Base-by-base conservation (phyloP, 2,888 invertebrate species). In the Nomada ruficornis region DNA sequence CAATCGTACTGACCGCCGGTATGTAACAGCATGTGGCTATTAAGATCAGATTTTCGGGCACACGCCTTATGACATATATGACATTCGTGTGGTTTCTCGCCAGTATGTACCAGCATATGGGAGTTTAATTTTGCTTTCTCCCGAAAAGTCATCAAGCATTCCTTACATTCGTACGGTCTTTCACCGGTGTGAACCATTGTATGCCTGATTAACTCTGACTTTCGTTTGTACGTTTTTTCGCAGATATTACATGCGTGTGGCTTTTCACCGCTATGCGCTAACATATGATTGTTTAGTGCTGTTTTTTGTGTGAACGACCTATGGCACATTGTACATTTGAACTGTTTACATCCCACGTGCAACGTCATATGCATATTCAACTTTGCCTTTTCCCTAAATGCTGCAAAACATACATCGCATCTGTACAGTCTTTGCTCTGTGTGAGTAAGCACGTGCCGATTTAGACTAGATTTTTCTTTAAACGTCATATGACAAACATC, bases 1-100 rank as follows among this genome's bases (percentile, higher is more conserved):
- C 93, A 93, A 42, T 93, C 93, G 60, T 93, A 93, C 47, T 93
- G 93, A 0, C 93, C 93, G 2, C 93, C 93, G 7, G 93, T 93
- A 72, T 93, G 93, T 15, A 93, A 88, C 0, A 93, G 82, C 93
- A 93, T 93, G 74, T 93, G 93, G 70, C 93, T 93, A 65, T 92
- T 93, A 11, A 93, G 85, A 87, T 93, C 93, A 1, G 93, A 93
- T 78, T 93, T 93, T 11, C 93, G 87, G 1, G 93, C 93, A 77
- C 93, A 93, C 4, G 93, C 92, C 69, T 93, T 93, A 77, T 93
- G 92, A 63, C 93, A 93, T 63, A 93, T 92, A 57, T 93, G 91
- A 88, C 93, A 93, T 57, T 92, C 91, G 81, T 93, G 93, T 0
- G 92, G 93, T 54, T 93, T 93, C 72, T 93, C 93, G 1, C 93